Base-by-base conservation (phyloP, 2,113 vertebrate genomes). In the Loxodonta africana region DNA sequence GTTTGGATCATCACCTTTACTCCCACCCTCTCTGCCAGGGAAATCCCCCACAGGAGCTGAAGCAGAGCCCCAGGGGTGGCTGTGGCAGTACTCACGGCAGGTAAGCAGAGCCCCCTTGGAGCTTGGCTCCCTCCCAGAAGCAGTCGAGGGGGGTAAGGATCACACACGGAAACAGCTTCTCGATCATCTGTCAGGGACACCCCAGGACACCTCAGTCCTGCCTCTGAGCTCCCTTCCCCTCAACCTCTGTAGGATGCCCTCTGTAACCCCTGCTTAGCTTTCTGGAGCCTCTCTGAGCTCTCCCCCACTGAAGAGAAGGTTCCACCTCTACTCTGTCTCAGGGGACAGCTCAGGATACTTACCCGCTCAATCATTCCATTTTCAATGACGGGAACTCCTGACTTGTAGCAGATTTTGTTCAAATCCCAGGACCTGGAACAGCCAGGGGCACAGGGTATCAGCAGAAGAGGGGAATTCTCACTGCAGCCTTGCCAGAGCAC, bases 371-470 rank as follows among this genome's bases (percentile, higher is more conserved):
- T 99, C 99, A 99, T 99, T 97, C 99, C 99, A 5, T 99, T 99
- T 98, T 99, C 99, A 95, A 99, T 99, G 94, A 99, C 99, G 85
- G 99, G 99, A 46, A 99, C 99, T 94, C 99, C 99, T 0, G 99
- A 99, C 98, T 99, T 99, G 98, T 99, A 99, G 98, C 99, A 99
- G 98, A 99, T 99, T 99, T 99, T 99, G 98, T 99, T 99, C 97
- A 99, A 98, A 98, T 99, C 99, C 99, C 99, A 99, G 1, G 99
- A 99, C 98, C 99, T 99, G 95, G 77, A 98, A 92, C 1, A 69
- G 89, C 65, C 94, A 65, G 41, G 74, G 81, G 30, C 63, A 12
- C 15, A 67, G 62, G 74, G 41, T n/a, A 21, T 95, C 48, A 86
- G 88, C 20, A 44, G 80, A 63, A 37, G 9, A 76, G 48, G 28